These are phyloP conservation scores for Popillia japonica DNA, from an alignment of 1,140 invertebrate genomes.

Conservation along the genomic window DNA sequence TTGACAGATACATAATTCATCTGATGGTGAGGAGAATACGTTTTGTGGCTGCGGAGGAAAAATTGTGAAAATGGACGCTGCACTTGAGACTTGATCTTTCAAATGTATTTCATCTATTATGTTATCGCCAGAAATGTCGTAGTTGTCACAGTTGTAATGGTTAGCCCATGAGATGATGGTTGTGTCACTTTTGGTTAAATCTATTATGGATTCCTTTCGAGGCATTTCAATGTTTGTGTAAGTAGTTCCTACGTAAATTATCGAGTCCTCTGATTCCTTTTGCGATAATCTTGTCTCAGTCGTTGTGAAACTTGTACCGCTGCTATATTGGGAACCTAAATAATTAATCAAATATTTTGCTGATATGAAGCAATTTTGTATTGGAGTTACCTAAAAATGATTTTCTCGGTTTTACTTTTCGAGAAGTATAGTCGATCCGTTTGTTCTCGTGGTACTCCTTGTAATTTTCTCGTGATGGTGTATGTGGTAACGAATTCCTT, in stretches of 20 bases:
- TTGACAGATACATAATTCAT: constrained; percentile 25
- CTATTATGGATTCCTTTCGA: neutral
- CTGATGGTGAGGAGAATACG: constrained; percentile 20
- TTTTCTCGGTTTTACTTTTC: no score
- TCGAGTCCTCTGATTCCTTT: neutral
- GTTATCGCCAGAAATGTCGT: constrained; percentile 29
- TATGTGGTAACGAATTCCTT: neutral
- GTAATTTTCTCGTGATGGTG: neutral
- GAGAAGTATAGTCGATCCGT: neutral
- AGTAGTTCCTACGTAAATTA: constrained; percentile 31
- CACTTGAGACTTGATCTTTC: constrained; percentile 21
- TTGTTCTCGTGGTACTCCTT: neutral
- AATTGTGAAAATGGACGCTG: constrained; percentile 34
- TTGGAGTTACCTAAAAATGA: no score
- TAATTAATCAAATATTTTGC: neutral
- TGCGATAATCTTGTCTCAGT: neutral
- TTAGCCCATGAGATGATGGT: neutral
- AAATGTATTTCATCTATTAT: constrained; percentile 22
- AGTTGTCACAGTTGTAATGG: neutral
- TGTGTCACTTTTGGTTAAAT: constrained; percentile 32
- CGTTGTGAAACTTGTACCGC: neutral
- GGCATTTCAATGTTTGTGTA: neutral
- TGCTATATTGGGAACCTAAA: neutral
- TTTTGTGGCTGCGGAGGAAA: constrained; percentile 30
- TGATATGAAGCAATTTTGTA: neutral